Conservation (phyloP, 2,113 vertebrate genomes). For the Heteronetta atricapilla region DNA sequence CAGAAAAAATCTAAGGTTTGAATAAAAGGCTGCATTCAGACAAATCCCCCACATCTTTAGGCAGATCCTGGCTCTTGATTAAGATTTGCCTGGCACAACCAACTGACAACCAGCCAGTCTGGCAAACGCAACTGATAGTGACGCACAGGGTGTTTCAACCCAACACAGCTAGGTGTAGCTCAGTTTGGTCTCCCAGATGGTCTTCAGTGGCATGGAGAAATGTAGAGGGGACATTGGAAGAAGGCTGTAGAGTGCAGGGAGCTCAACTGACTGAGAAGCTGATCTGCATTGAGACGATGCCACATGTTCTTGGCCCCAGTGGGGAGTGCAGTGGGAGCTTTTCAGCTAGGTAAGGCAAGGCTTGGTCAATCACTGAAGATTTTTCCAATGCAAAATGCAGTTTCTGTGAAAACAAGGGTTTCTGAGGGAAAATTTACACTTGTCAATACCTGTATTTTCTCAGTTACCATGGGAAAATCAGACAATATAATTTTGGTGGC, state of each 20-base stretch:
- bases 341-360: neutral
- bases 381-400: neutral
- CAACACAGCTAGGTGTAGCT: neutral
- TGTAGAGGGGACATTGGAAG: neutral
- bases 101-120: slow-evolving; percentile 1
- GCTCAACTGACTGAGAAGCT: neutral
- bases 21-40: neutral
- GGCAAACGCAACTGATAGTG: neutral
- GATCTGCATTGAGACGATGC: neutral
- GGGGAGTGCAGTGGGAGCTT: neutral
- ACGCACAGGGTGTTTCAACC: neutral
- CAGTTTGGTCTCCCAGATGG: neutral
- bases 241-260: neutral
- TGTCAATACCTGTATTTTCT: neutral
- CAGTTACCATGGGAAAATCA: neutral
- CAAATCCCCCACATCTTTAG: neutral
- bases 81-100: neutral
- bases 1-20: neutral
- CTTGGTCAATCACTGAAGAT: neutral
- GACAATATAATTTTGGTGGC: neutral
- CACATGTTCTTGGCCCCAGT: accelerated
- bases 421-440: neutral
- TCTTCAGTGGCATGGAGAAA: neutral
- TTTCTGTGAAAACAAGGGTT: neutral
- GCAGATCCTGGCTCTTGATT: neutral